Conservation (phyloP, 2,797 vertebrate genomes). For the Aplochiton taeniatus region DNA sequence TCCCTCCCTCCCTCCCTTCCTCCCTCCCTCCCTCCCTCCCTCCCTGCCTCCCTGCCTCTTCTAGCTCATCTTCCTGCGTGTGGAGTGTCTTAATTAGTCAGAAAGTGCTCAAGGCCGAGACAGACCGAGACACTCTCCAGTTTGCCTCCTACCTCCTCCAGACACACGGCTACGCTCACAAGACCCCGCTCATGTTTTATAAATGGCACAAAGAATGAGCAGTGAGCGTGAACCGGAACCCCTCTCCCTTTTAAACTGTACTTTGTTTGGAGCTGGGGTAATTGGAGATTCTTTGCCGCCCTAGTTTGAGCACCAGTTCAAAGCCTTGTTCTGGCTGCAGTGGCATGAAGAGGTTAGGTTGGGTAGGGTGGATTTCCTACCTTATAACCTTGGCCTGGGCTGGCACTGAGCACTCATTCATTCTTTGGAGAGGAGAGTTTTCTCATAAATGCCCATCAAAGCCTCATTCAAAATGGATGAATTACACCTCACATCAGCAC, state of each 20-base stretch:
- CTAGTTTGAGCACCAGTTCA: background rate
- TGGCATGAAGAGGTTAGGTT: background rate
- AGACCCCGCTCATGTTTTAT: no score
- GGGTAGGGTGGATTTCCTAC: background rate
- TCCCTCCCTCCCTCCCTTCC: slow-evolving; percentile 17
- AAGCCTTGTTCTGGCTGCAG: background rate
- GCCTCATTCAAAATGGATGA: slow-evolving; percentile 43
- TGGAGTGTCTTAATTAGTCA: slow-evolving; percentile 56
- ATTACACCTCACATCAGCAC: slow-evolving; percentile 31
- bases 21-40: slow-evolving; percentile 18
- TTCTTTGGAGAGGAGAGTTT: slow-evolving; percentile 31
- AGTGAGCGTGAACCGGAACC: no score
- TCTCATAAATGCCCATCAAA: slow-evolving; percentile 32
- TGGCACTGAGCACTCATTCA: slow-evolving; percentile 27
- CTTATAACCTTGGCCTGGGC: slow-evolving; percentile 36
- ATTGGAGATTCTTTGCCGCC: background rate
- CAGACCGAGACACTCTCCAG: slow-evolving; percentile 38
- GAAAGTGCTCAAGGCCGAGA: background rate
- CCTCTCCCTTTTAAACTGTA: no score
- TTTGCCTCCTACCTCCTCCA: slow-evolving; percentile 16
- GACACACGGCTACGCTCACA: background rate
- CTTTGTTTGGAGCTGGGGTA: no score
- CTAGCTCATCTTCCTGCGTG: slow-evolving; percentile 29
- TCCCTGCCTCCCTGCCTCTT: no score
- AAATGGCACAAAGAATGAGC: no score